Evolutionary conservation across 2,888 invertebrate genomes (phyloP).

Genomic region (Smittia aterrima): DNA sequence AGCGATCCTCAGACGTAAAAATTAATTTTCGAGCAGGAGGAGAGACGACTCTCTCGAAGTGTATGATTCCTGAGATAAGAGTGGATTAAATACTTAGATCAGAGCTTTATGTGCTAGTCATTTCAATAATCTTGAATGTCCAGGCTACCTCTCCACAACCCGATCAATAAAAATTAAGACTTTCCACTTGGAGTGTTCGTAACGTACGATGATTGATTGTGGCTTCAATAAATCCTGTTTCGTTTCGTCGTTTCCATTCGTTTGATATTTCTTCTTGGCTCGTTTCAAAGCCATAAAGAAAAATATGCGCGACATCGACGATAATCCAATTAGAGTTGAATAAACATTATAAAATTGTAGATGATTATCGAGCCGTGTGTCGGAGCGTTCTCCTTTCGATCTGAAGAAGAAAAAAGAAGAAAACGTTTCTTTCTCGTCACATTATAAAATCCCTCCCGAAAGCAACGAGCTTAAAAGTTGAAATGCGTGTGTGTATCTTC

Average conservation of each 20-base stretch:
- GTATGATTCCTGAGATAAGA: neutral
- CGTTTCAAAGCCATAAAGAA: neutral
- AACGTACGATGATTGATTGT: conserved; percentile 28
- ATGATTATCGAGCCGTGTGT: conserved; percentile 34
- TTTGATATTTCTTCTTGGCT: neutral
- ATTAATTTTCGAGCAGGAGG: neutral
- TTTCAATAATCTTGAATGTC: neutral
- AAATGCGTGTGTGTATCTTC: conserved; percentile 26
- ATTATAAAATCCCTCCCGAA: conserved; percentile 27
- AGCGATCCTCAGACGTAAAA: neutral
- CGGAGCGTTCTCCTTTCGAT: conserved; percentile 2
- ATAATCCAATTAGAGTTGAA: conserved; percentile 40
- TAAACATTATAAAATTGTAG: conserved; percentile 39
- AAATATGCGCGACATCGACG: conserved; percentile 12
- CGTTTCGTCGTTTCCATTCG: too few relatives aligned
- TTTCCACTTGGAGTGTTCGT: neutral
- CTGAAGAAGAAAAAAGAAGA: neutral
- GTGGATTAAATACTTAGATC: neutral
- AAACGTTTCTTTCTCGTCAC: conserved; percentile 30
- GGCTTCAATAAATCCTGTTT: conserved; percentile 19
- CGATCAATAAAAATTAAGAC: conserved; percentile 14
- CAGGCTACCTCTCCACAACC: neutral
- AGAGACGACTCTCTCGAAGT: neutral
- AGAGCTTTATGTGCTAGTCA: neutral
- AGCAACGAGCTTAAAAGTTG: too few relatives aligned